phyloP scores from a whole-genome alignment of 2,888 invertebrate species.

The Taenaris catops region DNA sequence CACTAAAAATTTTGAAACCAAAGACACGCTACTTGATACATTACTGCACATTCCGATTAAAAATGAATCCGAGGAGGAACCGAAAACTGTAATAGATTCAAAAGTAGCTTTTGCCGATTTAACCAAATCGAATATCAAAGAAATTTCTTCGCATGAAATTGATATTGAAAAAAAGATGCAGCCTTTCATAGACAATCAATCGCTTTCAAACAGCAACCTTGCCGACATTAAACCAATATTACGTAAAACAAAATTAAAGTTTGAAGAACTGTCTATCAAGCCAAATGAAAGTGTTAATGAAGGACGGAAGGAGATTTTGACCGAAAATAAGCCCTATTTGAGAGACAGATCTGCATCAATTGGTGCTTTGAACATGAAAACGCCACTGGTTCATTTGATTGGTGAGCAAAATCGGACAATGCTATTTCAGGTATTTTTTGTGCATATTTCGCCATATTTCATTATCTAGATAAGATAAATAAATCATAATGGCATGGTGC shows the following conservation, averaged over 20 bases:
- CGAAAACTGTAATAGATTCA: not conserved
- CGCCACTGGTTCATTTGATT: constrained; percentile 64
- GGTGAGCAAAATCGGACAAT: constrained; percentile 94
- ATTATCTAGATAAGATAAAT: too few species aligned
- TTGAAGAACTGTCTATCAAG: constrained; percentile 43
- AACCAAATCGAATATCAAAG: not conserved
- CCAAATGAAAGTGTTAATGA: constrained; percentile 21
- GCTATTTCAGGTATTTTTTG: constrained; percentile 88
- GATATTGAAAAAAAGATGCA: not conserved
- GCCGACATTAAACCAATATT: constrained; percentile 15
- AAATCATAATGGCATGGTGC: too few species aligned
- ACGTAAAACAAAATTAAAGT: constrained; percentile 35
- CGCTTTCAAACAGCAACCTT: not conserved
- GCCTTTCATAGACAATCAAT: not conserved
- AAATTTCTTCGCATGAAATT: not conserved
- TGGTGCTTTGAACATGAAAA: constrained; percentile 73
- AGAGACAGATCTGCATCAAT: constrained; percentile 82
- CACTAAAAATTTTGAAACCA: constrained; percentile 14
- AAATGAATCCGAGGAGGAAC: constrained; percentile 13
- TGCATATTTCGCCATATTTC: too few species aligned
- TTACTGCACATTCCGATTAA: constrained; percentile 22
- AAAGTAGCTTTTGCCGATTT: not conserved
- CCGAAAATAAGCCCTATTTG: constrained; percentile 64
- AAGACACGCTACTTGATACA: constrained; percentile 21
- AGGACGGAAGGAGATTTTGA: constrained; percentile 28